Evolutionary conservation across 2,797 vertebrate species (phyloP).

Genomic region (Nyctibius grandis): DNA sequence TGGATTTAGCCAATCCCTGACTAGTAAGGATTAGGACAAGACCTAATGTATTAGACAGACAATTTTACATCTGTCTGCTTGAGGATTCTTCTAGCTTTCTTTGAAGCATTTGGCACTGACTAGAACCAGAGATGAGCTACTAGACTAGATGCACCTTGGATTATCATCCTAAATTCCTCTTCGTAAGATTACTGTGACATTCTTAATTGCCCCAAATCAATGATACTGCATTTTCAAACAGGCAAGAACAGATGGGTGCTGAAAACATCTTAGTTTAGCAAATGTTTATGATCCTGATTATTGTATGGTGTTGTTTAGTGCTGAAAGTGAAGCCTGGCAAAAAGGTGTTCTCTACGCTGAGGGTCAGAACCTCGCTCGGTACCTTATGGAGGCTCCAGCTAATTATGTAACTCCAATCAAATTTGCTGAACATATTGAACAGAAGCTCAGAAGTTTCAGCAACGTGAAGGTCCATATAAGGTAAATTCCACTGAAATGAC

Average conservation of each 20-base stretch:
- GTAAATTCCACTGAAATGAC: constrained; percentile 53
- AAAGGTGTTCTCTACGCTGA: constrained; percentile 86
- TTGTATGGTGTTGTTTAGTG: constrained; percentile 66
- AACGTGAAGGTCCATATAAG: constrained; percentile 81
- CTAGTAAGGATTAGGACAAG: neutral
- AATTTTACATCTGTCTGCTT: neutral
- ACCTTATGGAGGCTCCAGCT: constrained; percentile 93
- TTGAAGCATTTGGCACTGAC: neutral
- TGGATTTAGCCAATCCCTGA: neutral
- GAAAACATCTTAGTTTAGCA: neutral
- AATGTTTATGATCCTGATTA: neutral
- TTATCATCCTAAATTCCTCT: neutral
- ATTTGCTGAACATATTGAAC: constrained; percentile 87
- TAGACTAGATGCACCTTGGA: neutral
- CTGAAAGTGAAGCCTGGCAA: constrained; percentile 80
- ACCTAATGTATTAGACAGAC: neutral
- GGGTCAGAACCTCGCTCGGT: constrained; percentile 92
- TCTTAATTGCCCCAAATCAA: neutral
- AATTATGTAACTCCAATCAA: constrained; percentile 89
- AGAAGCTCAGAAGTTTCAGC: constrained; percentile 78
- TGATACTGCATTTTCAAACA: neutral
- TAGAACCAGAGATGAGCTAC: neutral
- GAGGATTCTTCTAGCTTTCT: neutral
- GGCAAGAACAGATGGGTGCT: neutral
- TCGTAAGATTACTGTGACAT: neutral